Evolutionary conservation across 2,888 invertebrate genomes (phyloP), one percentile per base, ranked within the genome.

Genomic region (Vannuccia rotundouncinata): DNA sequence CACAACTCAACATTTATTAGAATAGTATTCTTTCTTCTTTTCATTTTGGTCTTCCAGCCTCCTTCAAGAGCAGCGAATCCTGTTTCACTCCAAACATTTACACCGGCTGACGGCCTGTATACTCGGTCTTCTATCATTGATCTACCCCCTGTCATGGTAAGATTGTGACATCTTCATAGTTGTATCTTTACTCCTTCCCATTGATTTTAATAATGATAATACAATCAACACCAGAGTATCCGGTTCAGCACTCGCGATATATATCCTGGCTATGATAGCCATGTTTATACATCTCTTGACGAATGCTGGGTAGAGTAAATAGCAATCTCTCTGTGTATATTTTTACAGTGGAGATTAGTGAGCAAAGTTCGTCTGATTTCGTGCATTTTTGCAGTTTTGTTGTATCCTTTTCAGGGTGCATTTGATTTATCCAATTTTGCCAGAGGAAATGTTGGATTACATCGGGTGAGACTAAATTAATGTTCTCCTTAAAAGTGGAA

Each of bases 131-230:
- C 31, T n/a, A 5, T 77, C 77, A 17, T 22, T 77, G 2, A 25
- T 77, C 31, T 77, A 77, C 27, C 77, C 77, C 17, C 30, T 77
- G n/a, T 5, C 10, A 10, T 77, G 77, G 77, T 77, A 10, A 77
- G 77, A n/a, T n/a, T n/a, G n/a, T n/a, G n/a, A n/a, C n/a, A n/a
- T n/a, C n/a, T n/a, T n/a, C n/a, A n/a, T n/a, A n/a, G n/a, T n/a
- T n/a, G n/a, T n/a, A n/a, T n/a, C n/a, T n/a, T n/a, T n/a, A n/a
- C n/a, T n/a, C n/a, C n/a, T n/a, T n/a, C n/a, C n/a, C 29, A 17
- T 10, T 73, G 10, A 73, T 25, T 73, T 10, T 28, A 75, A 27
- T 75, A 17, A 75, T 75, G n/a, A n/a, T n/a, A n/a, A n/a, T n/a
- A n/a, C n/a, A n/a, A n/a, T n/a, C 27, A 10, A 13, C 17, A 13